Base-by-base conservation (phyloP, 2,797 vertebrate species). In the Acanthurus tractus region DNA sequence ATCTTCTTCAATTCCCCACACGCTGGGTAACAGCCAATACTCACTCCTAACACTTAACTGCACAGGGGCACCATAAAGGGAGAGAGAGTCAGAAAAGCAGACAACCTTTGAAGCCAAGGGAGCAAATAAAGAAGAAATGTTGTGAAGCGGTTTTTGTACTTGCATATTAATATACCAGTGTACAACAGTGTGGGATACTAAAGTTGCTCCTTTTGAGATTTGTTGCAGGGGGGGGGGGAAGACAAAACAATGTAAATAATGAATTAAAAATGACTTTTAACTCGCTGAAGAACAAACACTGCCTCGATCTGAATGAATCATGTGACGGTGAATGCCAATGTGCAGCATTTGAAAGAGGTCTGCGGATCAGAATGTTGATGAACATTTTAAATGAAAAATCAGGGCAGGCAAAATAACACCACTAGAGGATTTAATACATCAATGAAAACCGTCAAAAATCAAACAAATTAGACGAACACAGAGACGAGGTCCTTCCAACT, bases 231-330 rank as follows among this genome's bases (percentile, higher is more conserved):
- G 29, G 7, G 42, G 54, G 29, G 29, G 29, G 7, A 29, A 84
- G 83, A 91, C 88, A 84, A 79, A 85, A 88, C 85, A 86, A 57
- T 34, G 56, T 84, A 11, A 84, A 89, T 88, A 84, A 89, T 88
- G 62, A 48, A 86, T 74, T 54, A 78, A 78, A 77, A 87, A 55
- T n/a, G 1, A 63, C 57, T 34, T 79, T 71, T 73, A 74, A 78
- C 59, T 52, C 6, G 63, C 44, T 6, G 64, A 79, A 53, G 44
- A 78, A 71, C 63, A 70, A 63, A 73, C 23, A 44, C 36, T 25
- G 55, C 56, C 40, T 63, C 18, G 25, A 3, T 64, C 49, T 74
- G 45, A 78, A 59, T 62, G 34, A 57, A 70, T 62, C 23, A 13
- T 52, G 22, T 67, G 44, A 45, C 29, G 29, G 6, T 34, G 29